Evolutionary conservation across 2,888 invertebrate genomes (phyloP), one percentile per base, ranked within the genome.

Genomic region (Bruchidius siliquastri): DNA sequence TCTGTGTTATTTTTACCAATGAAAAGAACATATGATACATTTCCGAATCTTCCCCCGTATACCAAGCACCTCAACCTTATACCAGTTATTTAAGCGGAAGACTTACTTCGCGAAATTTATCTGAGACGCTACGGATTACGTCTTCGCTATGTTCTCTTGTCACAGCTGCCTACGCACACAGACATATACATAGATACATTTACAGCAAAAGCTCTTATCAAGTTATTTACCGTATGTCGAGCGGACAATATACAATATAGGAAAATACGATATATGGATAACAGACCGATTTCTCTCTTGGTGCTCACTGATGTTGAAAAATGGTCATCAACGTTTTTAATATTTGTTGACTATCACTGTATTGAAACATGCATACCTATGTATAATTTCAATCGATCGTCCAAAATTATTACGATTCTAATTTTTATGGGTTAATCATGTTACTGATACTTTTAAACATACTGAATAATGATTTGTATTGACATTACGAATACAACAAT

Each of bases 81-180:
- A 49, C 49, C 49, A 49, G 8, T 13, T 49, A 49, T 13, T 13
- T 18, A 49, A 49, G 49, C 49, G 1, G 1, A 70, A 70, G 83
- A 91, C 92, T 92, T 92, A 92, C 92, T 90, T 91, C 91, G 87
- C 90, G 88, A 86, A 92, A 88, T 88, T 91, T 91, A 90, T 91
- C 91, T 86, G 90, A 90, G 88, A 92, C 90, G 88, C 89, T 88
- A 89, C 91, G 90, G 86, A 91, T 91, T 90, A 92, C 91, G 89
- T 92, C 92, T 88, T 92, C 92, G 87, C 90, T 90, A 89, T 90
- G 90, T 83, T 92, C 92, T 86, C 91, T 90, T 86, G 90, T 89
- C 89, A 90, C 91, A 88, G 91, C 90, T 85, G 92, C 92, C 92
- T 92, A 89, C 88, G 85, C 86, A 88, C 20, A 21, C 21, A 71